phyloP scores from a whole-genome alignment of 2,113 vertebrate species.

The Tetrax tetrax region DNA sequence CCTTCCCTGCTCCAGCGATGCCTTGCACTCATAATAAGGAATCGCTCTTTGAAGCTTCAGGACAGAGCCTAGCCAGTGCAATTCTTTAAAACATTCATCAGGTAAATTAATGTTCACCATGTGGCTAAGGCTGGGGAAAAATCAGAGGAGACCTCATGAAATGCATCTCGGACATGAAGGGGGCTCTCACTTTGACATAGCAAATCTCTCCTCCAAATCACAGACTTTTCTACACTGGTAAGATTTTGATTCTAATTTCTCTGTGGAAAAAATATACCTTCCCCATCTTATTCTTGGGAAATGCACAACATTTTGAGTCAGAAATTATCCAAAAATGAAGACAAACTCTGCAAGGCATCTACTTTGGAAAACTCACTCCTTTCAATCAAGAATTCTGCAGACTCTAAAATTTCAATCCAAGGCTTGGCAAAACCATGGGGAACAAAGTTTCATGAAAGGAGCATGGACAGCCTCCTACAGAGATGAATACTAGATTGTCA shows the following conservation, averaged over 20 bases:
- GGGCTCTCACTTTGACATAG: accelerated
- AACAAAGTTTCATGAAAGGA: background rate
- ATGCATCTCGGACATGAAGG: background rate
- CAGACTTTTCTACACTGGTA: background rate
- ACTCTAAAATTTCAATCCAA: background rate
- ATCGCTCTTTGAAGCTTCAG: background rate
- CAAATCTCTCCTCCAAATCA: background rate
- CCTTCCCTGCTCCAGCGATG: accelerated
- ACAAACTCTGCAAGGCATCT: background rate
- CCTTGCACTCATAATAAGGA: background rate
- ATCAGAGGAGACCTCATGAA: background rate
- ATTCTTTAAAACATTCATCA: background rate
- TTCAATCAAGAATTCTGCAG: background rate
- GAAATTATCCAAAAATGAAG: background rate
- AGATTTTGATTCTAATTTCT: background rate
- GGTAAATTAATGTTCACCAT: background rate
- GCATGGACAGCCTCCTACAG: background rate
- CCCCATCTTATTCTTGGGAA: background rate
- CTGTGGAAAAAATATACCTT: background rate
- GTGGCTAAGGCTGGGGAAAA: background rate
- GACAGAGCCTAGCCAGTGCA: background rate
- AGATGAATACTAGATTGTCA: background rate
- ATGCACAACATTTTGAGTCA: background rate
- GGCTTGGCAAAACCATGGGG: background rate
- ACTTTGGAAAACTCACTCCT: background rate